These are phyloP conservation scores for Pachyramphus minor DNA, from an alignment of 2,113 vertebrate species.

Conservation along the genomic window DNA sequence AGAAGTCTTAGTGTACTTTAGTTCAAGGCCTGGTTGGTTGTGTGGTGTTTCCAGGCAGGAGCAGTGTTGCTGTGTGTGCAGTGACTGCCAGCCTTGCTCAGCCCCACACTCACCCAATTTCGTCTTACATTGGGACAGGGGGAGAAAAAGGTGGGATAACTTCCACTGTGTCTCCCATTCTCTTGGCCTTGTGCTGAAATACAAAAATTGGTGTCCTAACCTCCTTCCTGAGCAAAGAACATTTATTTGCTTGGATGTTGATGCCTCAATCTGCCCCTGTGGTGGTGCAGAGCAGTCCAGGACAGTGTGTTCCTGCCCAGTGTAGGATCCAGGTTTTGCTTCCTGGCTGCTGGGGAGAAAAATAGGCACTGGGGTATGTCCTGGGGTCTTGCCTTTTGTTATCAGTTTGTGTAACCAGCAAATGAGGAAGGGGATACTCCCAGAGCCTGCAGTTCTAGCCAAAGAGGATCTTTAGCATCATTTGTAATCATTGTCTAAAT, in stretches of 20 bases:
- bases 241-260: background rate
- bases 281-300: background rate
- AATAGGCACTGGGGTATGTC: background rate
- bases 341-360: background rate
- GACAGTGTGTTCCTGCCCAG: rapidly evolving
- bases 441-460: background rate
- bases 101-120: background rate
- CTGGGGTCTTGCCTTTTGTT: background rate
- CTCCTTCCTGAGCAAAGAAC: background rate
- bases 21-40: background rate
- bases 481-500: background rate
- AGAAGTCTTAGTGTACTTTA: background rate
- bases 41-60: background rate
- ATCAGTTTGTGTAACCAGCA: background rate
- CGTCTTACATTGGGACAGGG: background rate
- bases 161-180: background rate
- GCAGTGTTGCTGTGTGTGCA: background rate
- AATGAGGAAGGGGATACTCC: background rate
- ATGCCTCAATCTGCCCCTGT: background rate
- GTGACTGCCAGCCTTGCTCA: background rate
- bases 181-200: background rate
- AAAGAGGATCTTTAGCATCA: background rate
- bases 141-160: background rate
- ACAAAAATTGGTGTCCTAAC: background rate
- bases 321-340: background rate